Base-by-base conservation (phyloP, 2,113 vertebrate genomes). In the Andinoacara biseriatus region DNA sequence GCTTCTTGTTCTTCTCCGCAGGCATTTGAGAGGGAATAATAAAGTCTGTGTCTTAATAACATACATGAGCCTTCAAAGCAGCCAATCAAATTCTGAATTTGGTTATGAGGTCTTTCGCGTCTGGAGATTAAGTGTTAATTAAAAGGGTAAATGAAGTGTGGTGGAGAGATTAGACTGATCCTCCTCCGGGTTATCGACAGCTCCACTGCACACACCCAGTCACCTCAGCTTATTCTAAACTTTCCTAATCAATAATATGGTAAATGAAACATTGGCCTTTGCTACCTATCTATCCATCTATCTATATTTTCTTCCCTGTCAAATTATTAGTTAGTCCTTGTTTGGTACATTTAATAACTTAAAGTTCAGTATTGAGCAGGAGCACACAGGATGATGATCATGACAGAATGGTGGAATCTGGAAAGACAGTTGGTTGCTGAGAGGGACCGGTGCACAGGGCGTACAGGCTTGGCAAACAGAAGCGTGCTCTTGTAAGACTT, bases 81-180 rank as follows among this genome's bases (percentile, higher is more conserved):
- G 62, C 31, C 43, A 62, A 61, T 79, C 56, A 69, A 59, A 63
- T 61, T 84, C 52, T 79, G 52, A 54, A 59, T 63, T n/a, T 26
- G 58, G 43, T 58, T 65, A 14, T 49, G 49, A 81, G 43, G 22
- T 65, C 43, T 56, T 83, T 72, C 40, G 58, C 20, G 17, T 74
- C 60, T 88, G 74, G 72, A 87, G 78, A 86, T 83, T 81, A 74
- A 72, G 56, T 77, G 80, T 82, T 92, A 86, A 89, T 91, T 87
- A 87, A 79, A 57, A 74, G 69, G 63, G 33, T 69, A 65, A 90
- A 88, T 89, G 26, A 86, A 84, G 58, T 65, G 58, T 78, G 84
- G 26, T 18, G 56, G 58, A 84, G 78, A 80, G 80, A 87, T 87
- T 62, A 80, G 31, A 67, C 72, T 54, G 58, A 80, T 77, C 61